Base-by-base conservation (phyloP, 2,113 vertebrate species). In the Etheostoma cragini region DNA sequence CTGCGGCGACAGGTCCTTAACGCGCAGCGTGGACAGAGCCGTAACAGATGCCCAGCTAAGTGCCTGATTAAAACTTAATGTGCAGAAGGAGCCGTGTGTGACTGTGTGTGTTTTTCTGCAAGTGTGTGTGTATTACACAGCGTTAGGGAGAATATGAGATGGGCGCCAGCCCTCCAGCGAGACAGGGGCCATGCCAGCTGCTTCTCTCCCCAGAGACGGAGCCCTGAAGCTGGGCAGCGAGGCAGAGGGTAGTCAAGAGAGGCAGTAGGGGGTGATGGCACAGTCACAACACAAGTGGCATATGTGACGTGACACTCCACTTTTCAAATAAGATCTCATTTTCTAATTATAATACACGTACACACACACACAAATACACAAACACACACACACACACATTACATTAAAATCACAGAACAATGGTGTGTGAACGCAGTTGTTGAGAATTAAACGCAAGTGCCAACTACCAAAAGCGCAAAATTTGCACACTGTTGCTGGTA, bases 61-160 rank as follows among this genome's bases (percentile, higher is more conserved):
- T 95, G 94, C 93, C 91, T 94, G 94, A 95, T 95, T 94, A 95
- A 95, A 95, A 93, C 86, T 94, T 95, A 93, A 94, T 95, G 84
- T 90, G 89, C 87, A 91, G 91, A 90, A 86, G 80, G 75, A 92
- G 78, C 76, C 46, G 19, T 80, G 80, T 82, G 79, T 49, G 53
- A 76, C 71, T 82, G 75, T 84, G 70, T 63, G 52, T 64, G 33
- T 50, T 54, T 60, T 30, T 75, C 67, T 78, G 73, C 42, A 57
- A 60, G 57, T 56, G 77, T 65, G 80, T 87, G 76, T 85, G 76
- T 66, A 56, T 76, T 69, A 83, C 54, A 70, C 77, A 52, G 88
- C n/a, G 71, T 78, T 65, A 69, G 61, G 71, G 82, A 83, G 81
- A 84, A 64, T 70, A 73, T 77, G 88, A 92, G 80, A 87, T 87